Base-by-base conservation (phyloP, 2,888 invertebrate species). In the Macropis europaea region DNA sequence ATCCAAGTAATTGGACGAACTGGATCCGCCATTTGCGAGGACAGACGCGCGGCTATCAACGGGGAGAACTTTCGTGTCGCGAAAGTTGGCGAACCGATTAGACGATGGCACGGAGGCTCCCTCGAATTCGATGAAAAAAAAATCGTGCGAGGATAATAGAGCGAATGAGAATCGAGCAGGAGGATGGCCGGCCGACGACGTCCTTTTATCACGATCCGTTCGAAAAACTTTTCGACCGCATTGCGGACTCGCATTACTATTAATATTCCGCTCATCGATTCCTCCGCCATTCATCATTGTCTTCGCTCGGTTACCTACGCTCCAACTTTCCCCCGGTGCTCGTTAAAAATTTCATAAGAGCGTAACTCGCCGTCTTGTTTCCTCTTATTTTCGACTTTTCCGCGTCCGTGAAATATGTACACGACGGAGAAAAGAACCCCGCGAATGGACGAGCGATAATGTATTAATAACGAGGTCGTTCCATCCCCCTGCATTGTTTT, bases 231-330 rank as follows among this genome's bases (percentile, higher is more conserved):
- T 59, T 24, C 26, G 22, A 52, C 62, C 59, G 75, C 76, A 76
- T 68, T 76, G 75, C 76, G 64, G 73, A 64, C 54, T 68, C 73
- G 56, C 60, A 38, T 75, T 63, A 68, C 67, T 61, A 67, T 74
- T 74, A 74, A 76, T 73, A 73, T 75, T 76, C 72, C 73, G 45
- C 26, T 64, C 61, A 62, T 71, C 73, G 71, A 75, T 73, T 63
- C 63, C 38, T n/a, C 30, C 40, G 9, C 60, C 59, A 70, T 74
- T 76, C 56, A 47, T 73, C 74, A 74, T 71, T 63, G 60, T 64
- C 61, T 71, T 56, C 38, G 63, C 48, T n/a, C 34, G 24, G 59
- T 64, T 56, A 64, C 62, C 69, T 59, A 34, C 42, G 43, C 70
- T 64, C 63, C 63, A 57, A 48, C 40, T 69, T 72, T 26, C n/a